A percentile compares a stretch with the other conserved stretches of the same genome.
Conservation (phyloP, 2,888 invertebrate genomes). For the Scaptomyza tumidula region DNA sequence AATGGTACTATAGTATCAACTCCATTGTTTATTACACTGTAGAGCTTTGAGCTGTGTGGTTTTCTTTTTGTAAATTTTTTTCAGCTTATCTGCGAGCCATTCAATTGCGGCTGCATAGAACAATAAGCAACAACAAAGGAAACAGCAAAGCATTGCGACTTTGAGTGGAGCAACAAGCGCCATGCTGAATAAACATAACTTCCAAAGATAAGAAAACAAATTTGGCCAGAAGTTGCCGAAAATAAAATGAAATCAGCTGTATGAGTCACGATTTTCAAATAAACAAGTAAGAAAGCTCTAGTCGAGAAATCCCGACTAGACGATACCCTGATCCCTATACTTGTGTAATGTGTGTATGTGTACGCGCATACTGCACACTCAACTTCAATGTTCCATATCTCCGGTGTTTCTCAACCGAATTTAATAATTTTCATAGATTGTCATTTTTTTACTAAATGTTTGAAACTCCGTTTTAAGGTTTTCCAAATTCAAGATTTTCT, state of each 20-base stretch:
- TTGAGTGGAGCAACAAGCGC: constrained; percentile 33
- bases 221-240: constrained; percentile 14
- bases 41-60: constrained; percentile 24
- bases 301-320: too few relatives aligned
- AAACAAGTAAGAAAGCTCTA: background rate
- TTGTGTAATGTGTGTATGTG: too few relatives aligned
- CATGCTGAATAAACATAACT: constrained; percentile 19
- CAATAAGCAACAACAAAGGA: constrained; percentile 20
- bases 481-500: too few relatives aligned
- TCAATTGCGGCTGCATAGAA: constrained; percentile 33
- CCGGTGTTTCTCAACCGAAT: too few relatives aligned
- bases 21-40: constrained; percentile 51
- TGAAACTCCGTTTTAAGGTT: too few relatives aligned
- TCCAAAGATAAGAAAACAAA: constrained; percentile 26
- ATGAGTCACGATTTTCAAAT: constrained; percentile 29
- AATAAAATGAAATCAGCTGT: constrained; percentile 6
- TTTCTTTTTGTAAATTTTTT: constrained; percentile 18
- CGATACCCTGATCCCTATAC: too few relatives aligned
- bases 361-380: too few relatives aligned
- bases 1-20: constrained; percentile 40
- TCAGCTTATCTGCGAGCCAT: constrained; percentile 42
- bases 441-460: too few relatives aligned
- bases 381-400: too few relatives aligned
- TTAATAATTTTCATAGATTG: too few relatives aligned
- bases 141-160: constrained; percentile 19